A percentile compares a stretch with the other conserved stretches of the same genome.
phyloP scores from a whole-genome alignment of 2,888 invertebrate species.

The Arge pagana region DNA sequence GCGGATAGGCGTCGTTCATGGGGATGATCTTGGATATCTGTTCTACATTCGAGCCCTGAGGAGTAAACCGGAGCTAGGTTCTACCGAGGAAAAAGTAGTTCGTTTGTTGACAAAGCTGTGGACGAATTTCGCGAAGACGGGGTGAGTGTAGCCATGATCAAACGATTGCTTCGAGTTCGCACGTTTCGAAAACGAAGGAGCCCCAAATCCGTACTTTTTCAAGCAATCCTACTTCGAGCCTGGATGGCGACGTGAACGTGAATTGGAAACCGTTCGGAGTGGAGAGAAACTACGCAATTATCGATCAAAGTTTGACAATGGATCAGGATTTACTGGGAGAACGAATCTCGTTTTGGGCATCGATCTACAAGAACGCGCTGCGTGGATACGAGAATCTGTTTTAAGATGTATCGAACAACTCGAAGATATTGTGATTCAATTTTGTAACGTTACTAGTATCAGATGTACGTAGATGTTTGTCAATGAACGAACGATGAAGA shows the following conservation, averaged over 20 bases:
- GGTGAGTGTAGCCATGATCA: no score
- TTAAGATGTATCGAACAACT: no score
- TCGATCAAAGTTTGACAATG: slow-evolving; percentile 49
- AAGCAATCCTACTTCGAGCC: slow-evolving; percentile 56
- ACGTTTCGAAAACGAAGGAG: no score
- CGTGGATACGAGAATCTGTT: no score
- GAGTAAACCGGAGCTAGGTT: slow-evolving; percentile 49
- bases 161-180: no score
- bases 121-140: slow-evolving; percentile 60
- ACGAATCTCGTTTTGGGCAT: slow-evolving; percentile 58
- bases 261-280: slow-evolving; percentile 55
- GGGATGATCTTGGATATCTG: slow-evolving; percentile 60
- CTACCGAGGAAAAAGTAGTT: slow-evolving; percentile 50
- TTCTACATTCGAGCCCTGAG: slow-evolving; percentile 56
- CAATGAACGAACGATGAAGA: no score
- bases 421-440: no score
- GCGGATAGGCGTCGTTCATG: slow-evolving; percentile 59
- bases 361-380: slow-evolving; percentile 52
- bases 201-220: no score
- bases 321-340: slow-evolving; percentile 50
- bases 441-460: no score
- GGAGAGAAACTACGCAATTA: slow-evolving; percentile 52
- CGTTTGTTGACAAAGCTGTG: slow-evolving; percentile 58
- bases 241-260: slow-evolving; percentile 45
- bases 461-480: no score